Conservation (phyloP, 2,113 vertebrate species). For the Chauna torquata region DNA sequence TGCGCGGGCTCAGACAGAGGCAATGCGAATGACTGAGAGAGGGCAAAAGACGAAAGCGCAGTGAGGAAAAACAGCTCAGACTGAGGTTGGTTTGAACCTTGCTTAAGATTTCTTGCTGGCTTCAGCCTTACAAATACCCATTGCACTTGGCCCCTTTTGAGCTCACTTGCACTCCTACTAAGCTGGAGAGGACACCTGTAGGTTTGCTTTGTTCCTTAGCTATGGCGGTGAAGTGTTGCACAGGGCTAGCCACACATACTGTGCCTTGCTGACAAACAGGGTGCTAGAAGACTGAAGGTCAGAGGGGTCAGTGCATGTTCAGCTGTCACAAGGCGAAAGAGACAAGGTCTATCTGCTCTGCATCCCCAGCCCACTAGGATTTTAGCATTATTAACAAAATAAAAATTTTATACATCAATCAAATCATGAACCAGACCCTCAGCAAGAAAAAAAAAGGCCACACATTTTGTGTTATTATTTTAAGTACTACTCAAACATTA, state of each 20-base stretch:
- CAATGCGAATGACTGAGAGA: rapidly evolving
- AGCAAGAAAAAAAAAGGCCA: neutral
- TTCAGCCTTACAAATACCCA: neutral
- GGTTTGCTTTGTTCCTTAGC: neutral
- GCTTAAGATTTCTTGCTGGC: neutral
- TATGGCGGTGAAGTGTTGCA: neutral
- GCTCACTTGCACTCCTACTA: neutral
- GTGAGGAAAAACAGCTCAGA: neutral
- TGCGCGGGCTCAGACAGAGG: neutral
- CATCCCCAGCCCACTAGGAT: neutral
- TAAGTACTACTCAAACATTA: neutral
- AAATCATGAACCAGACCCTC: neutral
- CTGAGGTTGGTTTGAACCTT: neutral
- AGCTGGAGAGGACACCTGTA: neutral
- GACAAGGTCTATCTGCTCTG: neutral
- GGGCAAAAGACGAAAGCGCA: neutral
- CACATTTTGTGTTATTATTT: neutral
- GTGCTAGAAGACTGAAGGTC: neutral
- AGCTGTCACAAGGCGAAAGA: neutral
- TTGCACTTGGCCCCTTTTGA: neutral
- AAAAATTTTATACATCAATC: neutral
- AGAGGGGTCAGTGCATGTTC: neutral
- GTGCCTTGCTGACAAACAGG: neutral
- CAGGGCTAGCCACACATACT: neutral
- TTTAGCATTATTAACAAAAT: neutral